phyloP scores from a whole-genome alignment of 2,113 vertebrate genomes.

The Chelonoidis abingdonii region DNA sequence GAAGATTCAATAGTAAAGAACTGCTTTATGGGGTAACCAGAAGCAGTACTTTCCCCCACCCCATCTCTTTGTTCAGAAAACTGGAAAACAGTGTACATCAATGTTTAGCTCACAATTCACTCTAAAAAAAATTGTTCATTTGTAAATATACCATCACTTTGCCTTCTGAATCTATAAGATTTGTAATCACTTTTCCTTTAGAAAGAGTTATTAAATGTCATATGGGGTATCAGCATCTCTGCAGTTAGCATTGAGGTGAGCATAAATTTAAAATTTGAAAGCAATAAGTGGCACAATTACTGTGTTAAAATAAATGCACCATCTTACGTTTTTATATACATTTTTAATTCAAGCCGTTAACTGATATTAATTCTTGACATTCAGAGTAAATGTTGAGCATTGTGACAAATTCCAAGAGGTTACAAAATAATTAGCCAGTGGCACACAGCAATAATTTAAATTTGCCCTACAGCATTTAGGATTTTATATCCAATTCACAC shows the following conservation, averaged over 20 bases:
- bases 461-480: not conserved
- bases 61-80: not conserved
- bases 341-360: not conserved
- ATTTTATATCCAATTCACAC: not conserved
- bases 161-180: too few relatives aligned
- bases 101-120: constrained; percentile 13
- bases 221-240: not conserved
- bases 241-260: not conserved
- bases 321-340: not conserved
- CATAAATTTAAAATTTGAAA: not conserved
- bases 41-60: not conserved
- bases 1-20: constrained; percentile 14
- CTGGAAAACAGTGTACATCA: constrained; percentile 35
- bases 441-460: not conserved
- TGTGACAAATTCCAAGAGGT: not conserved
- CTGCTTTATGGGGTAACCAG: constrained; percentile 43
- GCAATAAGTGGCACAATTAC: not conserved
- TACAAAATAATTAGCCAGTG: not conserved
- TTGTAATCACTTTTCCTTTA: not conserved
- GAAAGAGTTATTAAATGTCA: not conserved
- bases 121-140: not conserved
- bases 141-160: constrained; percentile 18
- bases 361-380: not conserved
- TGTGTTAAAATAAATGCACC: not conserved
- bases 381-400: not conserved